phyloP scores from a whole-genome alignment of 2,797 vertebrate species.

The Lacerta agilis region DNA sequence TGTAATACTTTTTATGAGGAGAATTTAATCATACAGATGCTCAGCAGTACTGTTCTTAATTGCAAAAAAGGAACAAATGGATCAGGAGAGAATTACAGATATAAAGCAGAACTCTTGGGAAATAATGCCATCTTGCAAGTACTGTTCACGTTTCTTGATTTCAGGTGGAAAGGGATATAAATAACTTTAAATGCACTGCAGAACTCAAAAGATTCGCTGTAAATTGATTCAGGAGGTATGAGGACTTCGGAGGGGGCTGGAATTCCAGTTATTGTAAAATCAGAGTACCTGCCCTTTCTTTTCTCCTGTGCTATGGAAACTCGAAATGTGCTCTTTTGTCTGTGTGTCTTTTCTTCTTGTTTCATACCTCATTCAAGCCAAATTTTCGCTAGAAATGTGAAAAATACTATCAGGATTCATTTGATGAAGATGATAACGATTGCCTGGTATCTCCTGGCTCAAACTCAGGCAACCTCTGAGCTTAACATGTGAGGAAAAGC shows the following conservation, averaged over 20 bases:
- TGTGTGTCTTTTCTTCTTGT: neutral
- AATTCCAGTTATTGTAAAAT: neutral
- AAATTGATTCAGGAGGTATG: neutral
- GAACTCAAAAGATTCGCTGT: neutral
- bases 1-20: constrained; percentile 19
- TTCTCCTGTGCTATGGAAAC: neutral
- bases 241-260: neutral
- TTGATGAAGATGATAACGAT: neutral
- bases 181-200: neutral
- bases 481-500: too few relatives aligned
- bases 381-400: neutral
- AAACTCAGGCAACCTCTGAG: neutral
- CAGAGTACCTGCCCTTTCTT: neutral
- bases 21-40: constrained; percentile 18
- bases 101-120: constrained; percentile 11
- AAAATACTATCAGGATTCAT: neutral
- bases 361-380: neutral
- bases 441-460: neutral
- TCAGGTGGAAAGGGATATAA: neutral
- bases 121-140: constrained; percentile 7
- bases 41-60: constrained; percentile 9
- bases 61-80: constrained; percentile 23
- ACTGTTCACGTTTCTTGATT: neutral
- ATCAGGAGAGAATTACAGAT: neutral
- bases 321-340: neutral